Evolutionary conservation across 2,888 invertebrate genomes (phyloP).

Genomic region (Monochamus alternatus): DNA sequence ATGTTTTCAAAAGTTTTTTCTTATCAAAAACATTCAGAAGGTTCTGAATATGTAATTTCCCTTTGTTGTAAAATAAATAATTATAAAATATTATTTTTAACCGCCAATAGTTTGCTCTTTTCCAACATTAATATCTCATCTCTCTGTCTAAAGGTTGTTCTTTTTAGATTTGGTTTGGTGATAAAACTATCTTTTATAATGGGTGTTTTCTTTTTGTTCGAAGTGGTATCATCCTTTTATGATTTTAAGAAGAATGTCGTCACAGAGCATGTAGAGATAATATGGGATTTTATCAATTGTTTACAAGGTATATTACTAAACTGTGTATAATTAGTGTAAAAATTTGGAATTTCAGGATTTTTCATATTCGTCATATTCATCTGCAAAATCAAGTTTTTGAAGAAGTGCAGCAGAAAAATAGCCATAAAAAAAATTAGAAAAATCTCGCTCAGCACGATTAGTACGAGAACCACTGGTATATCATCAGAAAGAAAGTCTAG

Average conservation of each 20-base stretch:
- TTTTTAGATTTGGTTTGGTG: slow-evolving; percentile 79
- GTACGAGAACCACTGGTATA: slow-evolving; percentile 43
- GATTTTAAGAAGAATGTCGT: slow-evolving; percentile 68
- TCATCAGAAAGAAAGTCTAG: slow-evolving; percentile 27
- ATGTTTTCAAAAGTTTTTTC: background rate
- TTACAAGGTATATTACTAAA: slow-evolving; percentile 74
- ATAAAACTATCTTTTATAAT: slow-evolving; percentile 84
- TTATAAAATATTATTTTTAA: no score
- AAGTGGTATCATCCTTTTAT: slow-evolving; percentile 76
- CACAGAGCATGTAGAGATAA: slow-evolving; percentile 65
- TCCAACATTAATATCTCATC: no score
- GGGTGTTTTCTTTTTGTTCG: slow-evolving; percentile 84
- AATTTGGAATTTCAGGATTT: slow-evolving; percentile 65
- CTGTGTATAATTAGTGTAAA: slow-evolving; percentile 22
- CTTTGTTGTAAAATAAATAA: no score
- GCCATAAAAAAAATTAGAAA: slow-evolving; percentile 51
- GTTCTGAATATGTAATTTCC: background rate
- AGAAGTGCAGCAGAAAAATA: slow-evolving; percentile 74
- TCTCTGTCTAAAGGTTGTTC: background rate
- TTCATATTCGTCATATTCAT: slow-evolving; percentile 83
- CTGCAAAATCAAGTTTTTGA: slow-evolving; percentile 78
- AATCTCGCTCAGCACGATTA: slow-evolving; percentile 47
- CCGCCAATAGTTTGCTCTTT: no score
- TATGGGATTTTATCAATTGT: slow-evolving; percentile 79
- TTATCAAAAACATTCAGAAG: background rate